Conservation (phyloP, 2,113 vertebrate genomes). For the Tor tambroides region DNA sequence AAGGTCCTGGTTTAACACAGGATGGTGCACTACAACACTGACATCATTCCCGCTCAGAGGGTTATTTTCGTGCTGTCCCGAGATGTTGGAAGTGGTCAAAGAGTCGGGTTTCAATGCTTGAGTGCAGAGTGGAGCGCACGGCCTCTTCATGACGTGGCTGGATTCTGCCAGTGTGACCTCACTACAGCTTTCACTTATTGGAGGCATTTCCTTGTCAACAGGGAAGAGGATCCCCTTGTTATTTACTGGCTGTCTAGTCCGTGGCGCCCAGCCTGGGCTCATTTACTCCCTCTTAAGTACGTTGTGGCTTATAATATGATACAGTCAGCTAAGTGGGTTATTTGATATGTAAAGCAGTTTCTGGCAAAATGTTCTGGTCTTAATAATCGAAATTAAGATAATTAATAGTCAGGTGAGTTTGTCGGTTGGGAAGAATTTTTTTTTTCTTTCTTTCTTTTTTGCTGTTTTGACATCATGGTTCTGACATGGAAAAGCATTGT, state of each 20-base stretch:
- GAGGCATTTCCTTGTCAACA: conserved; percentile 29
- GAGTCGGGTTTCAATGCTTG: conserved; percentile 51
- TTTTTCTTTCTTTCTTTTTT: not conserved
- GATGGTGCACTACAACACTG: not conserved
- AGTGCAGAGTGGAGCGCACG: not conserved
- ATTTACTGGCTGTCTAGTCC: conserved; percentile 9
- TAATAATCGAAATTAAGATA: not conserved
- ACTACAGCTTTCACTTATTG: not conserved
- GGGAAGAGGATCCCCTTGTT: conserved; percentile 36
- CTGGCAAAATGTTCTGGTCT: not conserved
- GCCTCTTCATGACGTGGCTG: conserved; percentile 15
- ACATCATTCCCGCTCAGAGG: conserved; percentile 21
- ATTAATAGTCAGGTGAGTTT: not conserved
- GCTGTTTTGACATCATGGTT: not conserved
- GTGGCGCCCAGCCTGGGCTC: conserved; percentile 18
- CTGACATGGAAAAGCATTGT: no score
- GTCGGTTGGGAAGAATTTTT: not conserved
- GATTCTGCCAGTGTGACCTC: conserved; percentile 39
- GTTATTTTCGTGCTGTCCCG: conserved; percentile 50
- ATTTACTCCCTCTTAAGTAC: conserved; percentile 13
- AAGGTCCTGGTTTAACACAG: not conserved
- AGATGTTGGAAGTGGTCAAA: conserved; percentile 24
- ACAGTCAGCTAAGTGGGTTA: conserved; percentile 15
- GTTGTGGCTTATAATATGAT: conserved; percentile 15
- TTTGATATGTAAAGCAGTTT: not conserved